Conservation (phyloP, 1,140 invertebrate genomes). For the Drosophila athabasca region DNA sequence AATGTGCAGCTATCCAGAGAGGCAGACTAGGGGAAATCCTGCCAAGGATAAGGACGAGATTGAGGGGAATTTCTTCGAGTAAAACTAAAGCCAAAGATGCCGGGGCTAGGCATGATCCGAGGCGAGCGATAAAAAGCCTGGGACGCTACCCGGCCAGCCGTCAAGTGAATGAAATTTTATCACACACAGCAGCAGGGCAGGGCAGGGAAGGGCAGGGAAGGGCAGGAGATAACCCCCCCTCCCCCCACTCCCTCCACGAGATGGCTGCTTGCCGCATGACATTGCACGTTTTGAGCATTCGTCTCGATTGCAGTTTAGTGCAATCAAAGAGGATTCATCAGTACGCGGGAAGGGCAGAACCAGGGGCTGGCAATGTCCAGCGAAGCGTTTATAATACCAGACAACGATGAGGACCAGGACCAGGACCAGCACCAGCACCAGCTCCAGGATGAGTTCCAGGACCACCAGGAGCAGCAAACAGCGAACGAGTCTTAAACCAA, state of each 20-base stretch:
- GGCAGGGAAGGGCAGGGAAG: neutral
- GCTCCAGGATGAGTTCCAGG: neutral
- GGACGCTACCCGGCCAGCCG: constrained; percentile 7
- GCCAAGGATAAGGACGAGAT: constrained; percentile 7
- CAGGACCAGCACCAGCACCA: constrained; percentile 5
- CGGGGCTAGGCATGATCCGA: constrained; percentile 50
- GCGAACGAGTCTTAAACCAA: constrained; percentile 78
- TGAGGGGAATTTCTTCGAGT: constrained; percentile 12
- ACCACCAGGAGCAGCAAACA: constrained; percentile 21
- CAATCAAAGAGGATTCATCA: constrained; percentile 81
- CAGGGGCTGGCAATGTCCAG: constrained; percentile 63
- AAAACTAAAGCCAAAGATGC: constrained; percentile 52
- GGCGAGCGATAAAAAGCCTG: constrained; percentile 63
- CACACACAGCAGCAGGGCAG: constrained; percentile 54
- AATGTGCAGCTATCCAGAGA: constrained; percentile 57
- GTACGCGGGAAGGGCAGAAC: constrained; percentile 12
- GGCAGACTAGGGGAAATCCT: too few species aligned
- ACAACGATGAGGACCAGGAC: constrained; percentile 39
- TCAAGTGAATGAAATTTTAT: constrained; percentile 70
- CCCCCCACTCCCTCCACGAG: neutral
- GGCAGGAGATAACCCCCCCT: neutral
- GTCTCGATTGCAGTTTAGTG: constrained; percentile 82
- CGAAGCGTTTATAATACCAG: constrained; percentile 80
- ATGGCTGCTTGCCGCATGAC: constrained; percentile 46
- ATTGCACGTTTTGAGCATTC: constrained; percentile 78